phyloP scores from a whole-genome alignment of 2,888 invertebrate species.

The Deroplatys truncata region DNA sequence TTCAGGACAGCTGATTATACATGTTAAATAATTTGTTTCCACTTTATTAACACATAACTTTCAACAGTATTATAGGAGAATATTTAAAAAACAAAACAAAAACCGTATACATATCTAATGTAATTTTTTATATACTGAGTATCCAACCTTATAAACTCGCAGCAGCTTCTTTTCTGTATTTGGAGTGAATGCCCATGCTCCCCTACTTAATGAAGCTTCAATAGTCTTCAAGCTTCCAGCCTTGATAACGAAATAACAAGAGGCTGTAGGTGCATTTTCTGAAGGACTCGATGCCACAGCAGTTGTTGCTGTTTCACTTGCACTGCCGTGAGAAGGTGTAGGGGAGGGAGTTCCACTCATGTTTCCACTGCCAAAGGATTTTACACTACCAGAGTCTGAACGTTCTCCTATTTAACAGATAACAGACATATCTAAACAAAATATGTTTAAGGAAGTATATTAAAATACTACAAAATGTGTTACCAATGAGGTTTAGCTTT shows the following conservation, averaged over 20 bases:
- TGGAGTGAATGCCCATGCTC: conserved; percentile 57
- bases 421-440: not conserved
- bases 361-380: conserved; percentile 22
- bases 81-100: too few relatives aligned
- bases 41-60: too few relatives aligned
- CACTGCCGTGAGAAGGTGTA: conserved; percentile 24
- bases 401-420: conserved; percentile 14
- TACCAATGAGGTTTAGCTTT: too few relatives aligned
- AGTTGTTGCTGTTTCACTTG: not conserved
- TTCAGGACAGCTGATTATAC: too few relatives aligned
- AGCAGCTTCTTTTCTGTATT: conserved; percentile 59
- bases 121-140: not conserved
- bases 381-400: conserved; percentile 20
- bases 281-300: not conserved
- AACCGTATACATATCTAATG: too few relatives aligned
- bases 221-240: conserved; percentile 54
- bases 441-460: not conserved
- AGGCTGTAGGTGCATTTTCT: not conserved
- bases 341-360: conserved; percentile 21
- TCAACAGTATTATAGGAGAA: too few relatives aligned
- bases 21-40: too few relatives aligned
- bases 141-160: conserved; percentile 53
- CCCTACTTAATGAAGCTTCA: conserved; percentile 53
- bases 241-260: conserved; percentile 57
- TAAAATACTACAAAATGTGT: too few relatives aligned